Evolutionary conservation across 2,888 invertebrate species (phyloP).

Genomic region (Cryptops parisi): DNA sequence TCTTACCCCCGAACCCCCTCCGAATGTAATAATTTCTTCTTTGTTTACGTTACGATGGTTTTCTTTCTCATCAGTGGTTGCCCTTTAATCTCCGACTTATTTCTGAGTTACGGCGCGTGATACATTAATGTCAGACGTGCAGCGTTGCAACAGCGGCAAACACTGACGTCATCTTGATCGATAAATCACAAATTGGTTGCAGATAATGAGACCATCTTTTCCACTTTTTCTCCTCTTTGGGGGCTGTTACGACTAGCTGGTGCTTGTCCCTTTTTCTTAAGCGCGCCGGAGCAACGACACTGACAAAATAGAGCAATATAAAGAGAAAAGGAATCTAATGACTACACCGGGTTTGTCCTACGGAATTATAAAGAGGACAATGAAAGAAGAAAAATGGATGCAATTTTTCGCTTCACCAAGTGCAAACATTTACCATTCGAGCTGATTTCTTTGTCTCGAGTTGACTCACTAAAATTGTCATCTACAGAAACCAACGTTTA

Average conservation of each 20-base stretch:
- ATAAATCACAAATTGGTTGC: constrained; percentile 8
- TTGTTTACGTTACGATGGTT: neutral
- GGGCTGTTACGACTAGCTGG: no score
- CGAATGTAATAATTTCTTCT: neutral
- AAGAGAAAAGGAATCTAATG: neutral
- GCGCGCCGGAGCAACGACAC: neutral
- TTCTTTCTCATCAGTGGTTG: neutral
- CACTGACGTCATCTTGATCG: constrained; percentile 8
- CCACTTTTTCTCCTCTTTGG: neutral
- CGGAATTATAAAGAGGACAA: neutral
- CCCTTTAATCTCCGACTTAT: constrained; percentile 8
- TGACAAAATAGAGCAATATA: neutral
- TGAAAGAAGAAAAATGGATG: no score
- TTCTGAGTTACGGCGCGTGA: constrained; percentile 7
- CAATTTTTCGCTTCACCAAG: no score
- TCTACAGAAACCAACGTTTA: no score
- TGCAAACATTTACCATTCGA: no score
- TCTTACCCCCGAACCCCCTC: neutral
- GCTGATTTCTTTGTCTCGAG: no score
- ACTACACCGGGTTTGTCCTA: no score
- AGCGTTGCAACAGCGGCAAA: neutral
- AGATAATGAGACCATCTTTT: constrained; percentile 5
- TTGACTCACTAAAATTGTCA: no score
- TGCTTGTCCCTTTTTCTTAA: neutral
- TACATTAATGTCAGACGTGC: constrained; percentile 1